Evolutionary conservation across 2,797 vertebrate species (phyloP), one percentile per base, ranked within the genome.

Genomic region (Moxostoma hubbsi): DNA sequence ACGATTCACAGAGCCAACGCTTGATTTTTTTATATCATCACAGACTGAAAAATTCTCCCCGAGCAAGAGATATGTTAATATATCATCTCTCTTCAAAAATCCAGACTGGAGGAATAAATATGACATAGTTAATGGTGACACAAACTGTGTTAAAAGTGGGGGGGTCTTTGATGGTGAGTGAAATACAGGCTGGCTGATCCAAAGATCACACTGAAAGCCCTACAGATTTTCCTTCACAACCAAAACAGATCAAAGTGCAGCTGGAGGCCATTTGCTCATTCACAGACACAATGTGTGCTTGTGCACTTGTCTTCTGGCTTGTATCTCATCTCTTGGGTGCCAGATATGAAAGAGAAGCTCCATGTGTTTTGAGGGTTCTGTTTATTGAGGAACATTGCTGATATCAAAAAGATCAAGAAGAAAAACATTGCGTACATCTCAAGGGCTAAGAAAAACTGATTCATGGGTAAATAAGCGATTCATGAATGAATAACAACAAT

Each of bases 371-470:
- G 15, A 55, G 15, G 10, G 15, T 57, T 75, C 15, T 66, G 24
- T 74, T 53, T 64, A 49, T 45, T 46, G 59, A 24, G 49, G 45
- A 75, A 75, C 16, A n/a, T 43, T 66, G 63, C 73, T 11, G 15
- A 57, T 55, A 75, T 58, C 53, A 53, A 66, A 51, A 47, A 55
- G 36, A 58, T 53, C 36, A 36, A 36, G 36, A 36, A 36, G 24
- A 45, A 74, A 74, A 45, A 63, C 15, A 73, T 0, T 36, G 59
- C 15, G 59, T 63, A 53, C 6, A 7, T 74, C 72, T 47, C 49
- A 74, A 74, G 47, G 49, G 72, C 47, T 15, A n/a, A 5, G 47
- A 63, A 10, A 49, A 8, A 51, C 6, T 5, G 43, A 18, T 12
- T 59, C 54, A 16, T 72, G 71, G 6, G 18, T 13, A 46, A 24